These are phyloP conservation scores for Labia minor DNA, from an alignment of 2,888 invertebrate species.

Conservation along the genomic window DNA sequence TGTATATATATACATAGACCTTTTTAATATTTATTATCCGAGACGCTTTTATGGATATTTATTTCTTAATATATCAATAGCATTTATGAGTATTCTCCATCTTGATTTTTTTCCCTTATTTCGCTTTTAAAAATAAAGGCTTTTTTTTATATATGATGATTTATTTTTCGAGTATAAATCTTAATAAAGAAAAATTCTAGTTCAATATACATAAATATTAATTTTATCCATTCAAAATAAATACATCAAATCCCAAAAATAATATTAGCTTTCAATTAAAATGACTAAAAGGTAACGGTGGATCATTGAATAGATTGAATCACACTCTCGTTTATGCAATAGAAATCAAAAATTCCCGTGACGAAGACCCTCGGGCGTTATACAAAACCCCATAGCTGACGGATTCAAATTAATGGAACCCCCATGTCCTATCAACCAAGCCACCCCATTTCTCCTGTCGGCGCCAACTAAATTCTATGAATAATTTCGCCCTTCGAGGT, in stretches of 20 bases:
- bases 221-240: neutral
- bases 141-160: neutral
- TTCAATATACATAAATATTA: conserved; percentile 13
- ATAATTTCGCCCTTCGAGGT: neutral
- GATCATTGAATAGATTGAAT: neutral
- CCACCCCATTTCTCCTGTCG: neutral
- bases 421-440: neutral
- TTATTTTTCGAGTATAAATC: neutral
- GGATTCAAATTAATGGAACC: conserved; percentile 13
- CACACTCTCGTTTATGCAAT: neutral
- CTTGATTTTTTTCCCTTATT: neutral
- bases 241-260: neutral
- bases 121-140: conserved; percentile 5
- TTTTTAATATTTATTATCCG: too few species aligned
- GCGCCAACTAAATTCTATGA: neutral
- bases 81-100: neutral
- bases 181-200: neutral
- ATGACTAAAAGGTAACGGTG: neutral
- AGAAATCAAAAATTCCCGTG: conserved; percentile 6
- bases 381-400: neutral
- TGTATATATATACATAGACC: too few species aligned
- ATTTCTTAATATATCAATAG: conserved; percentile 3
- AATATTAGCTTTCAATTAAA: conserved; percentile 13
- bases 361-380: conserved; percentile 6
- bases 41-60: conserved; percentile 3